Percentiles rank a stretch among this genome's conserved stretches.
phyloP scores from a whole-genome alignment of 2,797 vertebrate species.

The Avahi laniger region DNA sequence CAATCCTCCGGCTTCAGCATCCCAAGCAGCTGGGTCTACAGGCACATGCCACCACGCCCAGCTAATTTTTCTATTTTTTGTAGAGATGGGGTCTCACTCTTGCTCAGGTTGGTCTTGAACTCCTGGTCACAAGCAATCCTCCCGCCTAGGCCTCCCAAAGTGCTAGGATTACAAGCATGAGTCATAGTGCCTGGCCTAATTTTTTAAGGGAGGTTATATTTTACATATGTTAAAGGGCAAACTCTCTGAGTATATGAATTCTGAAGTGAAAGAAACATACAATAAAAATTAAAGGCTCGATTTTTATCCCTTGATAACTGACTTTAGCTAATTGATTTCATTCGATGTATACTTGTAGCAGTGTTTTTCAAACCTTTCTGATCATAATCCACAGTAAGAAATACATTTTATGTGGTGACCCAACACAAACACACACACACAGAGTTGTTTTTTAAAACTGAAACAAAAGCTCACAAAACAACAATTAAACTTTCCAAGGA shows the following conservation, averaged over 20 bases:
- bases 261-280: slow-evolving; percentile 2
- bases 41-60: background rate
- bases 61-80: background rate
- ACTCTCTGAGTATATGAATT: background rate
- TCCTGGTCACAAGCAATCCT: background rate
- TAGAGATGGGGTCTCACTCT: background rate
- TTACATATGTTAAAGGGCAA: background rate
- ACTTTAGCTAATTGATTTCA: background rate
- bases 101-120: background rate
- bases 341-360: background rate
- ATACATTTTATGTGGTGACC: background rate
- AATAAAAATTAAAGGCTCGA: background rate
- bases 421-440: background rate
- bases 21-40: background rate
- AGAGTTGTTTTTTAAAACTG: background rate
- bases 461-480: background rate
- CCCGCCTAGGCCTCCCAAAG: background rate
- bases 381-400: background rate
- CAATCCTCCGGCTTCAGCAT: background rate
- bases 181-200: background rate
- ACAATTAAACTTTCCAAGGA: background rate
- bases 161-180: background rate
- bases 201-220: slow-evolving; percentile 1
- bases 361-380: background rate
- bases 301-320: background rate